phyloP scores from a whole-genome alignment of 1,140 invertebrate genomes.

The Bombus confusus region DNA sequence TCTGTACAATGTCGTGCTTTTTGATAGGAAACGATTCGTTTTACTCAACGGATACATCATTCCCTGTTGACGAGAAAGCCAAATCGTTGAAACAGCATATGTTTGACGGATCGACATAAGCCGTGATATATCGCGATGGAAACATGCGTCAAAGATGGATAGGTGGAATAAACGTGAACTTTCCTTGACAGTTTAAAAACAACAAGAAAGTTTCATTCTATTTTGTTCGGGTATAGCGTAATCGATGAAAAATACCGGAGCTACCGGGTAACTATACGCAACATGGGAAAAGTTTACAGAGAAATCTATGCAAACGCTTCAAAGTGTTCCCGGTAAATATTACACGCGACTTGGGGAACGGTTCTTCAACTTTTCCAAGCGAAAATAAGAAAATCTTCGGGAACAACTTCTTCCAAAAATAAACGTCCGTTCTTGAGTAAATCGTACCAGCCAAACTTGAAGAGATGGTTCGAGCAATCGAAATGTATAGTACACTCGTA shows the following conservation, averaged over 20 bases:
- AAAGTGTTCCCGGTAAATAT: background rate
- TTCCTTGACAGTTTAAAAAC: constrained; percentile 3
- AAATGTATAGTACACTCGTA: background rate
- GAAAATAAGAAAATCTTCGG: background rate
- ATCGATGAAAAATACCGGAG: background rate
- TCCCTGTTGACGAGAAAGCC: background rate
- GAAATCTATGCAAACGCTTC: background rate
- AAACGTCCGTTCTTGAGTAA: constrained; percentile 43
- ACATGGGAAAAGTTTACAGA: background rate
- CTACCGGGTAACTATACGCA: no score
- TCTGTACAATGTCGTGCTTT: background rate
- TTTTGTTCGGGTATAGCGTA: background rate
- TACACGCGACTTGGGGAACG: background rate
- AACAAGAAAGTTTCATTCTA: background rate
- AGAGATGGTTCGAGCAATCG: background rate
- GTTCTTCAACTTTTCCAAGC: background rate
- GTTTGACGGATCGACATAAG: background rate
- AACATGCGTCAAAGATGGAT: background rate
- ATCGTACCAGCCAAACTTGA: background rate
- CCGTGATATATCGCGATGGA: background rate
- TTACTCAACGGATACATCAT: background rate
- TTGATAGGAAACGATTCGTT: background rate
- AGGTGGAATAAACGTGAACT: background rate
- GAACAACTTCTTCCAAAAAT: background rate
- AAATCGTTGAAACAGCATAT: background rate